phyloP scores from a whole-genome alignment of 2,113 vertebrate genomes.

The Azemiops feae region DNA sequence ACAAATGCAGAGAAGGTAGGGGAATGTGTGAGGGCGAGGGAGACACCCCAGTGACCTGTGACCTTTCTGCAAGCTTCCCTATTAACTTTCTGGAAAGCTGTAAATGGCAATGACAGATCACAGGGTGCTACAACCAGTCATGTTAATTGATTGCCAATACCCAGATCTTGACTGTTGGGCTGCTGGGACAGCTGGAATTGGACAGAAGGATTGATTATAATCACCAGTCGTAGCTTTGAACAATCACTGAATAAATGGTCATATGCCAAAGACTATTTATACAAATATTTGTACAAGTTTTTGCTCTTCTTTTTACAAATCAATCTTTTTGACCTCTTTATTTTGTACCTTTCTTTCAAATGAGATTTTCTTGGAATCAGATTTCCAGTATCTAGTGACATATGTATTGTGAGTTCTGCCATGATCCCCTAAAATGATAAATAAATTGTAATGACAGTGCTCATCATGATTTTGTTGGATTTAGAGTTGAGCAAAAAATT shows the following conservation, averaged over 20 bases:
- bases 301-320: neutral
- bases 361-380: neutral
- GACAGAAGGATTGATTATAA: neutral
- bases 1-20: neutral
- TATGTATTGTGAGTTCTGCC: neutral
- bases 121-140: neutral
- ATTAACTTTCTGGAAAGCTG: neutral
- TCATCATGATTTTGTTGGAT: neutral
- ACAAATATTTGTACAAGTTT: neutral
- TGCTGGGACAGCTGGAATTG: neutral
- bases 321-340: neutral
- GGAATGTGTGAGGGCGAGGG: neutral
- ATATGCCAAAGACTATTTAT: neutral
- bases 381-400: neutral
- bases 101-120: neutral
- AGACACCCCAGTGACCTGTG: neutral
- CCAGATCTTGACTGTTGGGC: neutral
- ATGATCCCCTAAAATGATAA: neutral
- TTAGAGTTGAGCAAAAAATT: neutral
- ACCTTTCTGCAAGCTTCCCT: neutral
- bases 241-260: neutral
- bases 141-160: neutral
- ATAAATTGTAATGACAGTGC: neutral
- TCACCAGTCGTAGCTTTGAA: neutral
- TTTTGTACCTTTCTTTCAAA: neutral